phyloP scores from a whole-genome alignment of 2,113 vertebrate species.

The sheep (Ovis aries) region ARS-UI_Ramb_v3.0 NC_056061.1:90888501-90889000 shows the following conservation, averaged over 20 bases:
- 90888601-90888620: rapidly evolving
- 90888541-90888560: neutral
- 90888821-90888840: neutral
- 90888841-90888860: rapidly evolving
- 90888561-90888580: neutral
- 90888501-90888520: no score
- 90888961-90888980: rapidly evolving
- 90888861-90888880: rapidly evolving
- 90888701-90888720: neutral
- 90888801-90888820: neutral
- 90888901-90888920: rapidly evolving
- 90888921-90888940: no score
- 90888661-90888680: neutral
- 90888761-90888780: neutral
- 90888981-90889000: rapidly evolving
- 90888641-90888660: neutral
- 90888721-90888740: neutral
- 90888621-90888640: neutral
- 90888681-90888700: neutral
- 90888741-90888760: neutral
- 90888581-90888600: rapidly evolving
- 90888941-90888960: no score
- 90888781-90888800: neutral
- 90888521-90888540: neutral
- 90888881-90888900: rapidly evolving